Conservation (phyloP, 2,888 invertebrate species). For the Orchesellides sinensis region DNA sequence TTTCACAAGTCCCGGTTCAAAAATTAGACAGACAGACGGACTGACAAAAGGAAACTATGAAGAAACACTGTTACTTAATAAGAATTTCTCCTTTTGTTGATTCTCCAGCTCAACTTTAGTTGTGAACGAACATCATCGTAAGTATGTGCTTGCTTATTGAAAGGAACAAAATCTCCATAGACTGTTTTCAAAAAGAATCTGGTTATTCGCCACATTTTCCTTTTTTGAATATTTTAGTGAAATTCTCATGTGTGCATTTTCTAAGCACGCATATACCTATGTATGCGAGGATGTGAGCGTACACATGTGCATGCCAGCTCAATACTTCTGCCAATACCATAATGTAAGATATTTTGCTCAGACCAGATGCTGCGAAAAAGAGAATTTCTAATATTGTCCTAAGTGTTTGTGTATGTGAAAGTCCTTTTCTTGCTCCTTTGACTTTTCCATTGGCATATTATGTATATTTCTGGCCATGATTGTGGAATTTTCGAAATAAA, state of each 20-base stretch:
- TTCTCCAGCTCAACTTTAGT: too few relatives aligned
- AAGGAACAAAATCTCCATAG: too few relatives aligned
- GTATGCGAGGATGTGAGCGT: background rate
- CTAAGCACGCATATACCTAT: too few relatives aligned
- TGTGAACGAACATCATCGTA: too few relatives aligned
- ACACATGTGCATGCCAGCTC: background rate
- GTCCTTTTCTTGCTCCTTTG: background rate
- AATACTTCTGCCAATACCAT: conserved; percentile 7
- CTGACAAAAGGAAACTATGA: too few relatives aligned
- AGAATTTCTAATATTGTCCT: conserved; percentile 17
- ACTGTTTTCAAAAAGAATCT: too few relatives aligned
- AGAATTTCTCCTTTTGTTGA: background rate
- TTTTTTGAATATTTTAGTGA: background rate
- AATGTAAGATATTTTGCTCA: conserved; percentile 31
- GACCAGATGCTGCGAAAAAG: conserved; percentile 44
- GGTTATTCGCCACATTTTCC: background rate
- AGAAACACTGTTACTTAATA: too few relatives aligned
- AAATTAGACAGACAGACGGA: too few relatives aligned
- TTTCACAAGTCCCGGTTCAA: too few relatives aligned
- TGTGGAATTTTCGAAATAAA: conserved; percentile 45
- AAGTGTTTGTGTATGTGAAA: conserved; percentile 13
- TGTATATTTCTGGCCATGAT: conserved; percentile 31
- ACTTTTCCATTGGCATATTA: background rate
- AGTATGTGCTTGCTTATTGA: too few relatives aligned
- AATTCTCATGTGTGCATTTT: too few relatives aligned